Evolutionary conservation across 2,113 vertebrate species (phyloP).

Genomic region (Macquaria australasica): DNA sequence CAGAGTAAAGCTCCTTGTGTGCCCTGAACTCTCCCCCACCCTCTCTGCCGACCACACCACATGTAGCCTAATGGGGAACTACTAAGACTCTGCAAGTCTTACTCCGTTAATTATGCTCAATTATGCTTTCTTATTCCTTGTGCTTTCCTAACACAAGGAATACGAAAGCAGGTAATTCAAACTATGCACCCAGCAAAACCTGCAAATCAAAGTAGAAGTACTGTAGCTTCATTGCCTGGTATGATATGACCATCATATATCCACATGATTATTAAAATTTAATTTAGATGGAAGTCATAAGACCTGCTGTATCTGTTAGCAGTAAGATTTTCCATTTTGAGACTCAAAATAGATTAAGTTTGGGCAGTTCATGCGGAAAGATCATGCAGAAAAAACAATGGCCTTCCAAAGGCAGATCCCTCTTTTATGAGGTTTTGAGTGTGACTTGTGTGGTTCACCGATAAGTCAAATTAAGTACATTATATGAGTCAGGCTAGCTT

Average conservation of each 20-base stretch:
- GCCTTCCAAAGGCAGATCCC: neutral
- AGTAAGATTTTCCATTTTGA: slow-evolving; percentile 14
- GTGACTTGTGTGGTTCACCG: neutral
- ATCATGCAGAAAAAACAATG: neutral
- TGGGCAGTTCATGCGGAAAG: neutral
- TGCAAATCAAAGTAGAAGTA: neutral
- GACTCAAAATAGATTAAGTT: neutral
- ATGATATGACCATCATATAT: slow-evolving; percentile 2
- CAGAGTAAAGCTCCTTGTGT: slow-evolving; percentile 67
- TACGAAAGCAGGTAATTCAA: neutral
- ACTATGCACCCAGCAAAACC: neutral
- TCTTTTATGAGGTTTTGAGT: slow-evolving; percentile 7
- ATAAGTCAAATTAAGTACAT: neutral
- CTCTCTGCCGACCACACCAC: slow-evolving; percentile 15
- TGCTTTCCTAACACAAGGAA: neutral
- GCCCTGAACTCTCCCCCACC: slow-evolving; percentile 44
- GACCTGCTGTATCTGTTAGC: neutral
- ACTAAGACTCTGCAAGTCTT: slow-evolving; percentile 36
- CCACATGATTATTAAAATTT: slow-evolving; percentile 8
- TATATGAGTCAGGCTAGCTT: neutral
- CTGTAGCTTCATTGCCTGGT: neutral
- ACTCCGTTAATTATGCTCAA: slow-evolving; percentile 27
- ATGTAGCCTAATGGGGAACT: slow-evolving; percentile 40
- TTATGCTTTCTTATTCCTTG: neutral
- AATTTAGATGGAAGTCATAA: slow-evolving; percentile 15